These are phyloP conservation scores for Porites evermanni DNA, from an alignment of 92 coral and sea anemone genomes.

Conservation along the genomic window DNA sequence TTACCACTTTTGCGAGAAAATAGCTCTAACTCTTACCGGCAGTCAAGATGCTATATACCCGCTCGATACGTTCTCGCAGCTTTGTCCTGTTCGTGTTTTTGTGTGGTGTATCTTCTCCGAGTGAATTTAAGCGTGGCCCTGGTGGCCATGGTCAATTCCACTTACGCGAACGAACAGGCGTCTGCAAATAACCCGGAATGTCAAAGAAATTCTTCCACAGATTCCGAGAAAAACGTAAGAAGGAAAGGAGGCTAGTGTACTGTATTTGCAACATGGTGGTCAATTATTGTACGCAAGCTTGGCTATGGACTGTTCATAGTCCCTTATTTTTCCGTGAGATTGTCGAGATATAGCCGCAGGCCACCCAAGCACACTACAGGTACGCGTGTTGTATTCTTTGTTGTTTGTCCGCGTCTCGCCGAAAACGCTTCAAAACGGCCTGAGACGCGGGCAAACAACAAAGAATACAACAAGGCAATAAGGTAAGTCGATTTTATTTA, in stretches of 20 bases:
- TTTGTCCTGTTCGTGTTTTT: constrained; percentile 78
- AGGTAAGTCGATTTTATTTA: no score
- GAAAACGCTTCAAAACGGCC: no score
- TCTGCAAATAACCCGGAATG: constrained; percentile 74
- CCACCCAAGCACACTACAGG: no score
- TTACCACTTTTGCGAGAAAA: neutral
- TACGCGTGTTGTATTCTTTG: no score
- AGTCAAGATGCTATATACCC: constrained; percentile 29
- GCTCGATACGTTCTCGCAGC: constrained; percentile 80
- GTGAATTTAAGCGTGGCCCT: constrained; percentile 95
- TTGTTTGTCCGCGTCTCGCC: no score
- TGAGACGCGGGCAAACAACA: no score
- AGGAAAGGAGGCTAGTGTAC: neutral
- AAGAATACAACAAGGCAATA: no score
- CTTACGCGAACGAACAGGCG: constrained; percentile 69
- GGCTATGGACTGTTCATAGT: no score
- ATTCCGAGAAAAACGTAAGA: constrained; percentile 49
- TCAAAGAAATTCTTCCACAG: constrained; percentile 46
- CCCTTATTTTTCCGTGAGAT: no score
- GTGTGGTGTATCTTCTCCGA: constrained; percentile 85
- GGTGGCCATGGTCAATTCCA: constrained; percentile 96
- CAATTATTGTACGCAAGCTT: no score
- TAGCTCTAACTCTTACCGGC: constrained; percentile 10
- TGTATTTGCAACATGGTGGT: no score
- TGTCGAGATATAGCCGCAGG: no score